phyloP scores from a whole-genome alignment of 1,140 invertebrate genomes.

The Bradysia coprophila region DNA sequence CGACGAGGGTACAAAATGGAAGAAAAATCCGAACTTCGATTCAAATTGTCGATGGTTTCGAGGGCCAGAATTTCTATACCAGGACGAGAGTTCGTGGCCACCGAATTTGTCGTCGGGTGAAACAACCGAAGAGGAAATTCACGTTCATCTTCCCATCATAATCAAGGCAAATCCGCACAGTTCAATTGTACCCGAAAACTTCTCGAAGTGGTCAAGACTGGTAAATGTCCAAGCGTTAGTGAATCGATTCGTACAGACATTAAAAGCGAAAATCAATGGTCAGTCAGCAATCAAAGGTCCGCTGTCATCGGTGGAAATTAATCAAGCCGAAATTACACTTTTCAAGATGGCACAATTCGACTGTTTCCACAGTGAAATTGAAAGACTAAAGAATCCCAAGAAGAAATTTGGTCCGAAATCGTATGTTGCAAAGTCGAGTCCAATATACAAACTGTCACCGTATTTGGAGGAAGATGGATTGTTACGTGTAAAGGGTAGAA shows the following conservation, averaged over 20 bases:
- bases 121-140: background rate
- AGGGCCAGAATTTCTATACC: conserved; percentile 2
- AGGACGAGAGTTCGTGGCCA: background rate
- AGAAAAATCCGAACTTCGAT: background rate
- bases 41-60: background rate
- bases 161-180: too few relatives aligned
- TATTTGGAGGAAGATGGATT: conserved; percentile 1
- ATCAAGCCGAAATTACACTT: too few relatives aligned
- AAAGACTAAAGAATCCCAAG: background rate
- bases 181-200: too few relatives aligned
- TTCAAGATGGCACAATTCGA: background rate
- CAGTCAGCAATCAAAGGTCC: too few relatives aligned
- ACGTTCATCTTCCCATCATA: background rate
- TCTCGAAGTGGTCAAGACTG: too few relatives aligned
- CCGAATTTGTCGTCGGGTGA: background rate
- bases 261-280: too few relatives aligned
- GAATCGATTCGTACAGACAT: too few relatives aligned
- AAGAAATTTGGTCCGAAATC: background rate
- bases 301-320: too few relatives aligned
- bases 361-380: background rate
- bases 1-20: conserved; percentile 10
- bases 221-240: too few relatives aligned
- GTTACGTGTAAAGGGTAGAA: conserved; percentile 1
- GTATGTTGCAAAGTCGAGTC: background rate
- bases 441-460: background rate